phyloP scores from a whole-genome alignment of 2,797 vertebrate genomes.

The Buphagus erythrorhynchus region DNA sequence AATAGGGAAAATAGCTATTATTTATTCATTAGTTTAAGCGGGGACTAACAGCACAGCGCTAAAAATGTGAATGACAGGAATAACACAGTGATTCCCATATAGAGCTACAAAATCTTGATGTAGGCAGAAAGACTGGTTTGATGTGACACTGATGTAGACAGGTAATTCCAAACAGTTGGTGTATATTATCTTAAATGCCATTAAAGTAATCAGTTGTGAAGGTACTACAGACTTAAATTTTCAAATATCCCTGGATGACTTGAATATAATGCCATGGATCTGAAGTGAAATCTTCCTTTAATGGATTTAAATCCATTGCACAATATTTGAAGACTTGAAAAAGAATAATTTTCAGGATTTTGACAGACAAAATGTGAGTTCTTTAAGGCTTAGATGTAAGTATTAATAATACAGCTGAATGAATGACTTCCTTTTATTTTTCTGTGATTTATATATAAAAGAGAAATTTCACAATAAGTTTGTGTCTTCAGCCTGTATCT shows the following conservation, averaged over 20 bases:
- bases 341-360: not conserved
- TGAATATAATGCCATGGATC: not conserved
- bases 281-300: conserved; percentile 11
- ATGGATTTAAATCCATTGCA: not conserved
- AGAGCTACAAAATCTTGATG: not conserved
- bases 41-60: not conserved
- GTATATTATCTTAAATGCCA: conserved; percentile 23
- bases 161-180: conserved; percentile 8
- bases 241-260: not conserved
- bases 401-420: not conserved
- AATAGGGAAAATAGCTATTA: not conserved
- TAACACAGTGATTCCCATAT: not conserved
- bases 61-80: not conserved
- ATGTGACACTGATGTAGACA: not conserved
- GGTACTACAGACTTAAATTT: not conserved
- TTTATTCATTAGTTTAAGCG: not conserved
- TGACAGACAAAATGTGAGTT: not conserved
- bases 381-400: not conserved
- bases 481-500: not conserved
- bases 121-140: not conserved
- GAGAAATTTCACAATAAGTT: not conserved
- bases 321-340: not conserved
- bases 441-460: not conserved
- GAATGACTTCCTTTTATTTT: not conserved
- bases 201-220: conserved; percentile 23